phyloP scores from a whole-genome alignment of 2,888 invertebrate species.

The Metallyticus violacea region DNA sequence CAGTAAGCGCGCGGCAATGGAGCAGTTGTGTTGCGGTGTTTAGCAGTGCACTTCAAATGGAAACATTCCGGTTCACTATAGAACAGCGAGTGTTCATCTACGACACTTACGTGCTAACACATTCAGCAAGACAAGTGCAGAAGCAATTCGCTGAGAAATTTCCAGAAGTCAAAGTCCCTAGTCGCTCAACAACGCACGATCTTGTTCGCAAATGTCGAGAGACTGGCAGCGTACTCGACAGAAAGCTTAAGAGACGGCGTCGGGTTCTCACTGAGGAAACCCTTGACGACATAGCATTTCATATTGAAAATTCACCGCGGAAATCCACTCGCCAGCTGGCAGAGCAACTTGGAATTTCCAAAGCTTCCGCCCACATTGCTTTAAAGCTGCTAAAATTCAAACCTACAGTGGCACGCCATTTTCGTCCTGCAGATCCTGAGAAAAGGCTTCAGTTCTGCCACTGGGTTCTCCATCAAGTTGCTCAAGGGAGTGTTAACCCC shows the following conservation, averaged over 20 bases:
- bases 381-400: background rate
- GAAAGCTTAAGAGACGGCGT: background rate
- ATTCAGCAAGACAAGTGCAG: background rate
- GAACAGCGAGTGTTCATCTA: background rate
- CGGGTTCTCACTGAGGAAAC: background rate
- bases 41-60: background rate
- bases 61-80: background rate
- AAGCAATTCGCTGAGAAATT: background rate
- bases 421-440: background rate
- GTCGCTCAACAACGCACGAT: background rate
- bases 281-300: background rate
- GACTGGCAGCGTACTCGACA: background rate
- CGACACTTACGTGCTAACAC: background rate
- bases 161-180: background rate
- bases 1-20: background rate
- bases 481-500: background rate
- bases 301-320: background rate
- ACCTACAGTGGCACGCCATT: background rate
- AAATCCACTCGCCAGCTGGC: background rate
- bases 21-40: background rate
- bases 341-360: background rate
- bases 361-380: background rate
- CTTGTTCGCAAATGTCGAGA: background rate
- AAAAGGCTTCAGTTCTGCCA: background rate
- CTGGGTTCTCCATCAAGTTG: background rate